Conservation (phyloP, 2,888 invertebrate genomes). For the Leptogaster cylindrica region DNA sequence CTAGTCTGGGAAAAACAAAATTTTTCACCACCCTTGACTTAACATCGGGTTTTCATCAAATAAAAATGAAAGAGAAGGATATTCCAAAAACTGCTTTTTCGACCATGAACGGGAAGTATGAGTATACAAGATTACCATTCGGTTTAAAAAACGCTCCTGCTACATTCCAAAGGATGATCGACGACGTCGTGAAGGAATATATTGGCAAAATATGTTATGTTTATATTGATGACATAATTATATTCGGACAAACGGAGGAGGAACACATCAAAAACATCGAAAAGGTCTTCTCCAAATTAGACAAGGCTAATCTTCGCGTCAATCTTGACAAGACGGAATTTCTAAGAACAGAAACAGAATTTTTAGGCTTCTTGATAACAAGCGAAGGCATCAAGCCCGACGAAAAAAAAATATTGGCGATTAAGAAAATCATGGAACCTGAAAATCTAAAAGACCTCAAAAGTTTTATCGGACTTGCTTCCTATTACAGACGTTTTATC, state of each 20-base stretch:
- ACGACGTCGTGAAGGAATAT: constrained; percentile 22
- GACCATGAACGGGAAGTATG: constrained; percentile 46
- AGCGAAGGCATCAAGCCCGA: constrained; percentile 43
- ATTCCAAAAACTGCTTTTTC: constrained; percentile 44
- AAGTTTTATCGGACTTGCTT: constrained; percentile 43
- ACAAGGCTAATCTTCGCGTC: constrained; percentile 39
- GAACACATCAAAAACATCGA: constrained; percentile 42
- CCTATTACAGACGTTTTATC: constrained; percentile 47
- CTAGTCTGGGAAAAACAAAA: constrained; percentile 17
- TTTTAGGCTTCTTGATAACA: constrained; percentile 41
- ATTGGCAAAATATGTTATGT: constrained; percentile 47
- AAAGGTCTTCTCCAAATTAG: constrained; percentile 38
- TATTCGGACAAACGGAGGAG: constrained; percentile 41
- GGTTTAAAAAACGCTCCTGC: constrained; percentile 45
- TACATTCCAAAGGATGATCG: constrained; percentile 42
- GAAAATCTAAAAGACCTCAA: constrained; percentile 45
- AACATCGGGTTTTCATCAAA: constrained; percentile 44
- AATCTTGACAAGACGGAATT: constrained; percentile 45
- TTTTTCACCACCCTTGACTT: constrained; percentile 32
- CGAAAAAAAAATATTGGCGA: constrained; percentile 33
- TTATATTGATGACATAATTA: constrained; percentile 49
- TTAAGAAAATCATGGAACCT: constrained; percentile 32
- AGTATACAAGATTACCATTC: constrained; percentile 36
- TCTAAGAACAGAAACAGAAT: constrained; percentile 43
- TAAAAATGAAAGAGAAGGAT: constrained; percentile 35